Percentiles rank a stretch among this genome's conserved stretches.
These are phyloP conservation scores for Callyntrura guangdongensis DNA, from an alignment of 2,888 invertebrate species.

Conservation along the genomic window DNA sequence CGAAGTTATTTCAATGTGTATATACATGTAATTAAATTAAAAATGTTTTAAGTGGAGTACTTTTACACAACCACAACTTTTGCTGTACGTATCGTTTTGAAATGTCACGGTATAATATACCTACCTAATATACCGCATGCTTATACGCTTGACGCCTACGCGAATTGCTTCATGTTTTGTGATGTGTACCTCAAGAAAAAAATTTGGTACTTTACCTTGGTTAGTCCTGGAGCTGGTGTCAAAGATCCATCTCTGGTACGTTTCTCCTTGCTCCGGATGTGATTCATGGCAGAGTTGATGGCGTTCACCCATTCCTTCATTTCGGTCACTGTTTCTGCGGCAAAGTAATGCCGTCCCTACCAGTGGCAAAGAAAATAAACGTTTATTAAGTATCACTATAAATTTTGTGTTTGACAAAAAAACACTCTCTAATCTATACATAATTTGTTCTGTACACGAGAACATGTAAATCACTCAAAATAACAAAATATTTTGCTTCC, in stretches of 20 bases:
- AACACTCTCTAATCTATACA: background rate
- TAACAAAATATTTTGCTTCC: slow-evolving; percentile 4
- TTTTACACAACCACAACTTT: too few relatives aligned
- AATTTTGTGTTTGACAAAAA: background rate
- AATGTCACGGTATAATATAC: too few relatives aligned
- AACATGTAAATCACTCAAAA: background rate
- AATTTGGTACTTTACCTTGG: slow-evolving; percentile 72
- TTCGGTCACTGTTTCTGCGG: slow-evolving; percentile 85
- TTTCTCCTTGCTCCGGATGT: slow-evolving; percentile 83
- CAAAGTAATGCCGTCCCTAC: slow-evolving; percentile 85
- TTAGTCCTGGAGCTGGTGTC: slow-evolving; percentile 73
- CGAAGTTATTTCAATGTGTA: too few relatives aligned
- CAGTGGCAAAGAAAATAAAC: slow-evolving; percentile 64
- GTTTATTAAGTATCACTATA: background rate
- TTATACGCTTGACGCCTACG: too few relatives aligned
- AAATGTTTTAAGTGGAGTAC: too few relatives aligned
- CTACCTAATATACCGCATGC: too few relatives aligned
- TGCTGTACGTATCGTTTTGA: too few relatives aligned
- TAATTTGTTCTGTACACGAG: background rate
- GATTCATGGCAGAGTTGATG: slow-evolving; percentile 85
- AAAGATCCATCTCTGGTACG: slow-evolving; percentile 78
- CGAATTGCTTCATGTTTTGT: too few relatives aligned
- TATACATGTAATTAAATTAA: too few relatives aligned
- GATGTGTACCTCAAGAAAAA: too few relatives aligned
- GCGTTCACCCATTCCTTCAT: slow-evolving; percentile 85